Evolutionary conservation across 2,888 invertebrate genomes (phyloP).

Genomic region (Rhagonycha lutea): DNA sequence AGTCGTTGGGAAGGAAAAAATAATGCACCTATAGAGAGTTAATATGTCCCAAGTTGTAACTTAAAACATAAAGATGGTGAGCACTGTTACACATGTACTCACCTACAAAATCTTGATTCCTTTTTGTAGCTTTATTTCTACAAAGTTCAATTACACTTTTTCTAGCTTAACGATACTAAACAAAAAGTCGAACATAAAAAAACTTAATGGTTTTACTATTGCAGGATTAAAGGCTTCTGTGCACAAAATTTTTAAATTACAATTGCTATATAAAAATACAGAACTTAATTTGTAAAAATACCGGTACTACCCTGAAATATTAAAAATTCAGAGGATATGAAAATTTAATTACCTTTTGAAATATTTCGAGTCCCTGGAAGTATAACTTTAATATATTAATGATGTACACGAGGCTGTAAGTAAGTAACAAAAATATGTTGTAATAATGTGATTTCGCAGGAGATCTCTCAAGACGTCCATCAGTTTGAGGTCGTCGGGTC

Average conservation of each 20-base stretch:
- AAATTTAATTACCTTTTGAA: neutral
- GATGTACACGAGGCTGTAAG: neutral
- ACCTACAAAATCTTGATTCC: neutral
- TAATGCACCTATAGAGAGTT: neutral
- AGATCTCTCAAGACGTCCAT: too few species aligned
- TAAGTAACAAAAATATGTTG: neutral
- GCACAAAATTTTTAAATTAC: neutral
- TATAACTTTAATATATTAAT: neutral
- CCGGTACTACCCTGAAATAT: neutral
- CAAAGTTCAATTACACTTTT: neutral
- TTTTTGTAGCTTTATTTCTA: neutral
- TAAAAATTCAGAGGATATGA: neutral
- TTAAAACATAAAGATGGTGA: neutral
- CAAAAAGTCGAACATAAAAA: neutral
- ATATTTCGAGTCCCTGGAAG: neutral
- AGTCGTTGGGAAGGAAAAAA: neutral
- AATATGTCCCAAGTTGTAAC: neutral
- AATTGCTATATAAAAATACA: neutral
- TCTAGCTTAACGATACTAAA: neutral
- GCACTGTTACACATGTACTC: neutral
- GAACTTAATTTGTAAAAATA: neutral
- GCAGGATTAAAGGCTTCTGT: neutral
- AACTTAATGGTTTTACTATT: neutral
- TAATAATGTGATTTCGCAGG: too few species aligned
- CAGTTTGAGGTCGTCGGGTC: too few species aligned